A percentile compares a stretch with the other conserved stretches of the same genome.
phyloP scores from a whole-genome alignment of 1,140 invertebrate species.

The Drosophila simulans region DNA sequence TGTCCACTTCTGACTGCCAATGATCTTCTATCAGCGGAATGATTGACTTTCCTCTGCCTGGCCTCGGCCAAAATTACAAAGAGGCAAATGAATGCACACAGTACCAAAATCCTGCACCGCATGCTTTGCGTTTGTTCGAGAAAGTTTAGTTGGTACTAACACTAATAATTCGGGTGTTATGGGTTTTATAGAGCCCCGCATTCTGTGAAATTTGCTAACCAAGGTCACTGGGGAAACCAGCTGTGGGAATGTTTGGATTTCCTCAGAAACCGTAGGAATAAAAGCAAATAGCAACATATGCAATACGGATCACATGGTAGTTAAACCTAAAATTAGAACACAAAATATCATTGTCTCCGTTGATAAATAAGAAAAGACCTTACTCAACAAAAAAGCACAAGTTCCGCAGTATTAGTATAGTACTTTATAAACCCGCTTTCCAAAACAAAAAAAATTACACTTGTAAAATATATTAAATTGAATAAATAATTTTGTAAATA shows the following conservation, averaged over 20 bases:
- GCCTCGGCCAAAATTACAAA: conserved; percentile 30
- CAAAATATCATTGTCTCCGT: neutral
- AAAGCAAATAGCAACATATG: conserved; percentile 19
- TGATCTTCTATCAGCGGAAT: conserved; percentile 1
- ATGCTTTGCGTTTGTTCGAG: conserved; percentile 10
- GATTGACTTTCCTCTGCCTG: conserved; percentile 10
- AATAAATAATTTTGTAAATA: too few species aligned
- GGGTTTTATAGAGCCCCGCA: conserved; percentile 31
- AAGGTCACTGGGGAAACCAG: conserved; percentile 35
- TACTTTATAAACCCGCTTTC: neutral
- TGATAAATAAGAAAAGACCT: neutral
- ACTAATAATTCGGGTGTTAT: neutral
- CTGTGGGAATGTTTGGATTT: conserved; percentile 23
- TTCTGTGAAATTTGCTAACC: neutral
- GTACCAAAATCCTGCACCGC: conserved; percentile 25
- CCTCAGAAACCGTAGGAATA: neutral
- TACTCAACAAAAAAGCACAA: neutral
- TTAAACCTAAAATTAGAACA: conserved; percentile 23
- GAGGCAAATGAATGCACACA: conserved; percentile 35
- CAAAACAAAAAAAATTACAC: too few species aligned
- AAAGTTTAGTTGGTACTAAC: conserved; percentile 30
- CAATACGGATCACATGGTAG: neutral
- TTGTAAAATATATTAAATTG: too few species aligned
- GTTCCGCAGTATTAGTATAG: neutral
- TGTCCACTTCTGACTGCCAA: neutral